Percentiles rank a stretch among this genome's conserved stretches.
Evolutionary conservation across 2,888 invertebrate species (phyloP).

Genomic region (Phrixothrix hirtus): DNA sequence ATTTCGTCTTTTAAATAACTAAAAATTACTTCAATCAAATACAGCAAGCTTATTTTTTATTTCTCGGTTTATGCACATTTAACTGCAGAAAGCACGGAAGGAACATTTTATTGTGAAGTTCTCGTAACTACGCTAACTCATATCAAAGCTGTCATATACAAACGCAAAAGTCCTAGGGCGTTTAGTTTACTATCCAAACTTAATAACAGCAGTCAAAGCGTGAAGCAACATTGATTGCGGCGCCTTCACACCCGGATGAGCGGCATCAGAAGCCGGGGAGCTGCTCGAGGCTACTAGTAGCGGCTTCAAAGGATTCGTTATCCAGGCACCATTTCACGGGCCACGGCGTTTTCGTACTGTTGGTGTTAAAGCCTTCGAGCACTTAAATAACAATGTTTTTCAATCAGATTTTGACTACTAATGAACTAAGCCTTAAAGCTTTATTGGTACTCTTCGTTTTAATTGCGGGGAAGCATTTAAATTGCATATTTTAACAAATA

Average conservation of each 20-base stretch:
- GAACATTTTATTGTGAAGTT: neutral
- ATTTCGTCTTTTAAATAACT: too few relatives aligned
- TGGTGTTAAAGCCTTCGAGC: slow-evolving; percentile 27
- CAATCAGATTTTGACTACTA: neutral
- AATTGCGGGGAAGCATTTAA: too few relatives aligned
- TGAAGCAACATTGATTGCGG: slow-evolving; percentile 41
- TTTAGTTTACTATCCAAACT: slow-evolving; percentile 56
- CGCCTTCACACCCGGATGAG: slow-evolving; percentile 43
- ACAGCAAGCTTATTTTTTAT: too few relatives aligned
- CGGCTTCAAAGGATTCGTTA: slow-evolving; percentile 34
- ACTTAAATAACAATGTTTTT: slow-evolving; percentile 6
- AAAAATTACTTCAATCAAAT: too few relatives aligned
- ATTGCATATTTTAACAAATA: too few relatives aligned
- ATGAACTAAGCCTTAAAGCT: neutral
- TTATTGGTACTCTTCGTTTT: neutral
- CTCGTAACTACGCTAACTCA: neutral
- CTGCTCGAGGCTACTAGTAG: slow-evolving; percentile 30
- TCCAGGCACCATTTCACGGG: slow-evolving; percentile 38
- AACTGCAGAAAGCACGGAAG: neutral
- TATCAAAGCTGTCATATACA: slow-evolving; percentile 46
- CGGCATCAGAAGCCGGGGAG: slow-evolving; percentile 39
- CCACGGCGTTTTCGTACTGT: slow-evolving; percentile 30
- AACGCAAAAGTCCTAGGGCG: slow-evolving; percentile 45
- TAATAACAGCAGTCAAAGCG: slow-evolving; percentile 54
- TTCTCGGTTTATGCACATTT: too few relatives aligned